phyloP scores from a whole-genome alignment of 2,797 vertebrate genomes.

The Ceryle rudis region DNA sequence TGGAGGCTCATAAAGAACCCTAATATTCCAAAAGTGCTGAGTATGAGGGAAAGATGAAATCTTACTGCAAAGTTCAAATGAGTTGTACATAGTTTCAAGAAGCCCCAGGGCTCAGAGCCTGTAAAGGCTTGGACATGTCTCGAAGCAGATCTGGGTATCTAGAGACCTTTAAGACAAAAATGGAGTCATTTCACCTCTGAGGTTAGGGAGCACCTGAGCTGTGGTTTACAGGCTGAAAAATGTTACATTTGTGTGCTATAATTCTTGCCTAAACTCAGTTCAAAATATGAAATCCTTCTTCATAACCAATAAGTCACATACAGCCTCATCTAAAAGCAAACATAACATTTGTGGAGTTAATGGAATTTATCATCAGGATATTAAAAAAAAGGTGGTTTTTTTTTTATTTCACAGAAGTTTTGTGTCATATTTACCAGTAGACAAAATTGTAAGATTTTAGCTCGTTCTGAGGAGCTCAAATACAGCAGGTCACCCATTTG shows the following conservation, averaged over 20 bases:
- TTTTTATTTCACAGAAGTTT: not conserved
- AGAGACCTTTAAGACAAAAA: not conserved
- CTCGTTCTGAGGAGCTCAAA: not conserved
- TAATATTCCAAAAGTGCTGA: constrained; percentile 29
- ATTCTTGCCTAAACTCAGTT: not conserved
- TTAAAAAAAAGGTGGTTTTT: not conserved
- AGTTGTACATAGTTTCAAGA: not conserved
- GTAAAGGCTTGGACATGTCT: not conserved
- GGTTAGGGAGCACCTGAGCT: not conserved
- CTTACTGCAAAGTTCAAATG: not conserved
- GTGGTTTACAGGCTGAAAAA: not conserved
- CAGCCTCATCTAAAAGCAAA: not conserved
- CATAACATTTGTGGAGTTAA: not conserved
- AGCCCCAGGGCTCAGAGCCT: not conserved
- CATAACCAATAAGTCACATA: not conserved
- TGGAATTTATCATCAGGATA: not conserved
- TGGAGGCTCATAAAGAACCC: constrained; percentile 1
- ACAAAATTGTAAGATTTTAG: not conserved
- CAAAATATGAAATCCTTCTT: not conserved
- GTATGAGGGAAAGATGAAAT: constrained; percentile 30
- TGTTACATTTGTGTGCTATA: not conserved
- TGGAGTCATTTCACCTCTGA: not conserved
- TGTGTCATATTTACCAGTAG: not conserved
- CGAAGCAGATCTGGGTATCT: not conserved
- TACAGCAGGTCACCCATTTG: not conserved